Evolutionary conservation across 2,888 invertebrate species (phyloP).

Genomic region (Lamellibrachia columna): DNA sequence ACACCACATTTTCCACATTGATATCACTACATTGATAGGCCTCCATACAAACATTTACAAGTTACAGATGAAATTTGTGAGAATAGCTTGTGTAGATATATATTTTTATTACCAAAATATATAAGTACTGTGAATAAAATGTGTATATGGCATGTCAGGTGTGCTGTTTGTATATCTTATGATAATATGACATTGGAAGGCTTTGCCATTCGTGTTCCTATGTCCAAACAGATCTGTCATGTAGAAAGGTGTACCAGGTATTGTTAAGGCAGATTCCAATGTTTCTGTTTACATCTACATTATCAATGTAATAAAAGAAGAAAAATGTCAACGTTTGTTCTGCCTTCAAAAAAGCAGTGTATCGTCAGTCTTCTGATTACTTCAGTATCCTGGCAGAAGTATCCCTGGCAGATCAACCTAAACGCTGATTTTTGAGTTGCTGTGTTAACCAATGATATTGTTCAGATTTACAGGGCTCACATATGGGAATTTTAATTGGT

Average conservation of each 20-base stretch:
- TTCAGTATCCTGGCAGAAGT: neutral
- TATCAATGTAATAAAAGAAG: neutral
- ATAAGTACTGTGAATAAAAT: neutral
- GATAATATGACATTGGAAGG: neutral
- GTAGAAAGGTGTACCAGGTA: neutral
- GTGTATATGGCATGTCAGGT: neutral
- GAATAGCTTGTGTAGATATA: neutral
- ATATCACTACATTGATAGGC: neutral
- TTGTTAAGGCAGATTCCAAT: neutral
- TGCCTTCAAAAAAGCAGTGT: neutral
- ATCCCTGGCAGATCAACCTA: too few species aligned
- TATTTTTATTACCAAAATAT: conserved; percentile 10
- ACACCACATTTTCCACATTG: too few species aligned
- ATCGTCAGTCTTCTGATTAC: neutral
- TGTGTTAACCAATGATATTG: too few species aligned
- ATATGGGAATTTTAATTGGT: too few species aligned
- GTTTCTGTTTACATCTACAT: neutral
- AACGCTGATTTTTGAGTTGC: too few species aligned
- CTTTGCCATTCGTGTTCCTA: neutral
- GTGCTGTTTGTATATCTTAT: neutral
- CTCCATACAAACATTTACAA: neutral
- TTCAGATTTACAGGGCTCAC: too few species aligned
- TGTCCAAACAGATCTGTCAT: neutral
- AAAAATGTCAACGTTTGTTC: neutral
- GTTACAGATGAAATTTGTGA: neutral